Conservation (phyloP, 2,888 invertebrate genomes). For the Steinernema hermaphroditum region DNA sequence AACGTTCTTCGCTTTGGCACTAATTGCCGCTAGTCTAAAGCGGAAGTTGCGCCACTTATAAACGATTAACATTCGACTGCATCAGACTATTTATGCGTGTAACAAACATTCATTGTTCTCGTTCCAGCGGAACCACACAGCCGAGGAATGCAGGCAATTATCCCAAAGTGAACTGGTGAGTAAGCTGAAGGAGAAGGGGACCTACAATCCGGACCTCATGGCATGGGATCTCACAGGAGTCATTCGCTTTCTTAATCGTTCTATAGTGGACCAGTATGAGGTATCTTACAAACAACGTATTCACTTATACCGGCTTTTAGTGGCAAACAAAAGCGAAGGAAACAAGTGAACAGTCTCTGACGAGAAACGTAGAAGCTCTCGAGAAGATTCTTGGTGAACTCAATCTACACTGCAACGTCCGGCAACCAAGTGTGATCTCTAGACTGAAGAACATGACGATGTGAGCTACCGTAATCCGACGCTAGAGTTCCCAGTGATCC, state of each 20-base stretch:
- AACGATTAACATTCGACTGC: constrained; percentile 19
- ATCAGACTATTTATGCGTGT: constrained; percentile 4
- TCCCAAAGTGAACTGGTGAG: constrained; percentile 48
- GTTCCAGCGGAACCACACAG: constrained; percentile 46
- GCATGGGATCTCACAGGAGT: constrained; percentile 66
- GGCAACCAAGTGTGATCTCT: constrained; percentile 49
- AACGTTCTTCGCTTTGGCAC: neutral
- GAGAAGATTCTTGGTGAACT: constrained; percentile 62
- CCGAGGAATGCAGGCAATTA: constrained; percentile 49
- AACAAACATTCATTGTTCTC: constrained; percentile 2
- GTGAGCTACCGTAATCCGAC: constrained; percentile 40
- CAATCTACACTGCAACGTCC: constrained; percentile 62
- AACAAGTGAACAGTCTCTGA: constrained; percentile 53
- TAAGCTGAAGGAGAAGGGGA: constrained; percentile 56
- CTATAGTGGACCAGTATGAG: constrained; percentile 64
- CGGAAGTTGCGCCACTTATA: constrained; percentile 11
- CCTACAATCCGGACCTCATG: constrained; percentile 66
- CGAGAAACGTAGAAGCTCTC: constrained; percentile 63
- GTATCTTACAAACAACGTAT: constrained; percentile 39
- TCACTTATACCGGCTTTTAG: constrained; percentile 45
- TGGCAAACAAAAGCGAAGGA: constrained; percentile 47
- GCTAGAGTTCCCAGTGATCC: constrained; percentile 32
- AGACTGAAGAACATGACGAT: constrained; percentile 60
- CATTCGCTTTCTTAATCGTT: constrained; percentile 63
- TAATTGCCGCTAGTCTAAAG: neutral